Evolutionary conservation across 2,113 vertebrate species (phyloP).

Genomic region (Podocnemis expansa): DNA sequence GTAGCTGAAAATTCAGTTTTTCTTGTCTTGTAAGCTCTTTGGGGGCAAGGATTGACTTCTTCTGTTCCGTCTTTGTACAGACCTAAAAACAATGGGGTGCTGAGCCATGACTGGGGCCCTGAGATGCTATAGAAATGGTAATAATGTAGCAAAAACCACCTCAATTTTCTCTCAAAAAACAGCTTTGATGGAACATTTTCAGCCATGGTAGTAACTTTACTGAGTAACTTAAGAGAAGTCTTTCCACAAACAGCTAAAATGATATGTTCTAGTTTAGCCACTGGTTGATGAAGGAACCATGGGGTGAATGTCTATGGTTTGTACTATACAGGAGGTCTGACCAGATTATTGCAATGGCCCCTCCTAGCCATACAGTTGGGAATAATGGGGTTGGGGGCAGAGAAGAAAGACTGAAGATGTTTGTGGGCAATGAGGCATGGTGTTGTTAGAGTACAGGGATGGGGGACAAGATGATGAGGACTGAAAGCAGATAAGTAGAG

Average conservation of each 20-base stretch:
- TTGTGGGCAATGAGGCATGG: too few species aligned
- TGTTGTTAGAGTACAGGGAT: not conserved
- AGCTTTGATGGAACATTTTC: constrained; percentile 21
- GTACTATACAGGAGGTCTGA: not conserved
- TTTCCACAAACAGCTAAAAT: not conserved
- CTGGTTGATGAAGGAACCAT: not conserved
- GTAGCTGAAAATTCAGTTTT: not conserved
- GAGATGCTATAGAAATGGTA: not conserved
- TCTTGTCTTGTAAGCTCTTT: not conserved
- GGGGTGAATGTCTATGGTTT: too few species aligned
- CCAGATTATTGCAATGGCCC: not conserved
- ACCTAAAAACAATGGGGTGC: not conserved
- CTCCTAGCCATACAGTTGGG: not conserved
- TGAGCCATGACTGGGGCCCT: not conserved
- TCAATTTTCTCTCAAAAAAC: not conserved
- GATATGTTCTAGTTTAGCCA: not conserved
- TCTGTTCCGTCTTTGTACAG: not conserved
- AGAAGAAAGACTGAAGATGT: not conserved
- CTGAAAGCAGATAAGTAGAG: not conserved
- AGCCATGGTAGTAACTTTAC: not conserved
- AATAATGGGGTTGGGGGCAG: not conserved
- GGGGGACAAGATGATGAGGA: not conserved
- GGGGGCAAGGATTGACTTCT: not conserved
- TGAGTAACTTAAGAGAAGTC: not conserved
- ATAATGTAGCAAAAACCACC: not conserved